These are phyloP conservation scores for Oreocharis arfaki DNA, from an alignment of 2,113 vertebrate genomes.

Conservation along the genomic window DNA sequence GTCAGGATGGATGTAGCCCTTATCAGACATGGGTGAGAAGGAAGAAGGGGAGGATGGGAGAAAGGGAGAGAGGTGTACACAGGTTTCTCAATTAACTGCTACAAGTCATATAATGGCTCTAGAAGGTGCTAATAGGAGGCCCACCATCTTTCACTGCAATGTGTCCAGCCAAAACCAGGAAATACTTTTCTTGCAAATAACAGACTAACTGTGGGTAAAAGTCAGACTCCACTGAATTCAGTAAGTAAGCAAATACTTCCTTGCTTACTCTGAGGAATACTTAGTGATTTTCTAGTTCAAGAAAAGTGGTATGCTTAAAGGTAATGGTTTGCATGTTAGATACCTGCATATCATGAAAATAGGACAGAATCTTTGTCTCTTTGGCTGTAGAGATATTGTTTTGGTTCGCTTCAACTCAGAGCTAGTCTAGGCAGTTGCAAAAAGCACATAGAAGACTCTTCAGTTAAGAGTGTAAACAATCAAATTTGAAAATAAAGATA, in stretches of 20 bases:
- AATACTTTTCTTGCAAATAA: neutral
- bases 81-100: neutral
- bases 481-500: neutral
- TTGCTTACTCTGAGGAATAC: neutral
- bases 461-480: neutral
- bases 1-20: neutral
- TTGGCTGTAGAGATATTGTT: neutral
- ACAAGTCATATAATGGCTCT: neutral
- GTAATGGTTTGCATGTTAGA: neutral
- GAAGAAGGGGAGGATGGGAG: neutral
- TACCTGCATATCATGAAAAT: neutral
- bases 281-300: neutral
- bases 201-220: neutral
- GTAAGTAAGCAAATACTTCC: neutral
- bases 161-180: neutral
- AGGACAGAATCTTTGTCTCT: neutral
- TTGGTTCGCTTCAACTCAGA: neutral
- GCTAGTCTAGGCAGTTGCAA: neutral
- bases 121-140: no score
- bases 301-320: neutral
- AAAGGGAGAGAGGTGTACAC: neutral
- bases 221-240: neutral
- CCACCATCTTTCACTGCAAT: neutral
- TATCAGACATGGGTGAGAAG: neutral
- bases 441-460: neutral